phyloP scores from a whole-genome alignment of 2,888 invertebrate genomes.

The Yponomeuta cagnagella region DNA sequence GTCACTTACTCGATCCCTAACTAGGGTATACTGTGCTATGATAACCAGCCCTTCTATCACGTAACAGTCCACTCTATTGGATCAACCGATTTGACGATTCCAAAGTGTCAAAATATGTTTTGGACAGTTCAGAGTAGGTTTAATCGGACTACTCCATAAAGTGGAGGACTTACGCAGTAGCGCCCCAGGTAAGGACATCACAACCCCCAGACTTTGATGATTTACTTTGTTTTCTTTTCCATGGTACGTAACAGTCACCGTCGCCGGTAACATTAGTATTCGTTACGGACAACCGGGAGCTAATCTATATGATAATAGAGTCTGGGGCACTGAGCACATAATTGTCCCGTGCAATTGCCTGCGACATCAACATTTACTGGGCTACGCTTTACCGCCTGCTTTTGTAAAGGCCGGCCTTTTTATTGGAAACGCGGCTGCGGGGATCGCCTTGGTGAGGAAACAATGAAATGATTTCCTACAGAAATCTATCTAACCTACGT shows the following conservation, averaged over 20 bases:
- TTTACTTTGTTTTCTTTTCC: background rate
- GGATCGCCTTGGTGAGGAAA: background rate
- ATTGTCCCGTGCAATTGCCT: conserved; percentile 32
- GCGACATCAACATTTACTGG: conserved; percentile 13
- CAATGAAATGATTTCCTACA: background rate
- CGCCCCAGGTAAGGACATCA: no score
- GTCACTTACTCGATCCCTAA: no score
- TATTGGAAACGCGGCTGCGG: background rate
- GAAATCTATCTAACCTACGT: background rate
- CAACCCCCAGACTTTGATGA: background rate
- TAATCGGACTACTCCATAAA: no score
- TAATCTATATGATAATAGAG: conserved; percentile 37
- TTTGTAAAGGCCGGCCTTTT: background rate
- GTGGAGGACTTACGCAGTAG: no score
- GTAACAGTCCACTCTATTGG: no score
- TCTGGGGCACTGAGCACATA: conserved; percentile 28
- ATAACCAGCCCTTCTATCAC: no score
- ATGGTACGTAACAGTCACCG: background rate
- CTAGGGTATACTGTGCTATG: no score
- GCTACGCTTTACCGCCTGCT: background rate
- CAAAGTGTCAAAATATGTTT: no score
- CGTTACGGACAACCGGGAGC: conserved; percentile 26
- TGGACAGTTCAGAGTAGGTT: no score
- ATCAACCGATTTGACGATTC: no score
- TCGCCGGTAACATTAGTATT: conserved; percentile 28